phyloP scores from a whole-genome alignment of 2,888 invertebrate genomes.

The Disparrhopalites patrizii region DNA sequence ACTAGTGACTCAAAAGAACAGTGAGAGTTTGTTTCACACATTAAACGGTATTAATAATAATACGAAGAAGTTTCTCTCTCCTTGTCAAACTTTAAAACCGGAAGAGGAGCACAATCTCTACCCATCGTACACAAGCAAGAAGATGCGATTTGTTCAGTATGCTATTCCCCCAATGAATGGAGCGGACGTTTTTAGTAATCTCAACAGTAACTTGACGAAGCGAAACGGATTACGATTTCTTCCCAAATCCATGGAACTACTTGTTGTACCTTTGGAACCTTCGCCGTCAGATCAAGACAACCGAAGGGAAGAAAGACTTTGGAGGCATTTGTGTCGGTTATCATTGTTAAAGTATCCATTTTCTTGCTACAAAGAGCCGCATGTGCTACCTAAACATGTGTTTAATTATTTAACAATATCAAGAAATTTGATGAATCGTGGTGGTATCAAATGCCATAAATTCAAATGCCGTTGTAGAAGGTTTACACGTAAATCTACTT shows the following conservation, averaged over 20 bases:
- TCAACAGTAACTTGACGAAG: slow-evolving; percentile 29
- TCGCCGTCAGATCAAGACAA: no score
- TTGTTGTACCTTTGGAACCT: slow-evolving; percentile 30
- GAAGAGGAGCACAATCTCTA: slow-evolving; percentile 17
- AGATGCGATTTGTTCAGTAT: slow-evolving; percentile 26
- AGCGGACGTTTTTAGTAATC: slow-evolving; percentile 12
- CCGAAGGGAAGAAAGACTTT: not conserved
- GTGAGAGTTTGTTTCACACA: not conserved
- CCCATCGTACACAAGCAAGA: slow-evolving; percentile 32
- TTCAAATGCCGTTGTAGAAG: slow-evolving; percentile 33
- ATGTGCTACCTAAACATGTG: slow-evolving; percentile 3
- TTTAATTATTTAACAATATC: slow-evolving; percentile 24
- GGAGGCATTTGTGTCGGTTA: slow-evolving; percentile 6
- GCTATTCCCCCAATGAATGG: slow-evolving; percentile 9
- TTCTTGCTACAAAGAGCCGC: slow-evolving; percentile 31
- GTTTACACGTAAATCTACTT: slow-evolving; percentile 33
- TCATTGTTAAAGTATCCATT: slow-evolving; percentile 24
- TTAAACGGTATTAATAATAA: slow-evolving; percentile 21
- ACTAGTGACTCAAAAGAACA: slow-evolving; percentile 4
- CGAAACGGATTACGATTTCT: slow-evolving; percentile 40
- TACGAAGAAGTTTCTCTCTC: not conserved
- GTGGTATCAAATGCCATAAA: slow-evolving; percentile 37
- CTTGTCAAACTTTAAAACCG: not conserved
- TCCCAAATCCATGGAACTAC: slow-evolving; percentile 40
- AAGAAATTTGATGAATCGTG: slow-evolving; percentile 22